Conservation (phyloP, 2,888 invertebrate genomes). For the Patella ulyssiponensis region DNA sequence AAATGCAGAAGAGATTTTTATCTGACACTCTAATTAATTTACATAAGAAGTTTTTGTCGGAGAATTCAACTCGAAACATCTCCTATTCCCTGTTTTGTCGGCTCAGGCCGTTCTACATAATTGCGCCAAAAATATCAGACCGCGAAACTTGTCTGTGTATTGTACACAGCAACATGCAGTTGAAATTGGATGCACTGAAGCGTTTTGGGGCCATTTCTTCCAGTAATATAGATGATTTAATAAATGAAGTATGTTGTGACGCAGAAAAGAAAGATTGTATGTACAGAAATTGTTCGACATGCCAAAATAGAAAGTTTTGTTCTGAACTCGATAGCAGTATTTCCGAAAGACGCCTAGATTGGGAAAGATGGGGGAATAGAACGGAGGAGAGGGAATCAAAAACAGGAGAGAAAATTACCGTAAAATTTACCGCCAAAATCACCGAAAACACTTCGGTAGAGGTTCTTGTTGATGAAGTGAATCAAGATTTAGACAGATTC, state of each 20-base stretch:
- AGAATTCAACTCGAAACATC: background rate
- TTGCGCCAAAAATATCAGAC: background rate
- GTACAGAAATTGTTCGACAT: background rate
- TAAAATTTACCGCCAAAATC: no score
- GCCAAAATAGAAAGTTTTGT: background rate
- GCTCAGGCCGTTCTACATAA: background rate
- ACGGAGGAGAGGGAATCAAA: no score
- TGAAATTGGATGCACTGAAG: background rate
- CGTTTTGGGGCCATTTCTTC: background rate
- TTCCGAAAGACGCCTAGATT: no score
- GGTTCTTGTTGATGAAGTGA: no score
- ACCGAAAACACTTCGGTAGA: no score
- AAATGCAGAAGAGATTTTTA: background rate
- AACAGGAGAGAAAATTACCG: no score
- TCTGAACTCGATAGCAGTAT: no score
- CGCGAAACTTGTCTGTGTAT: background rate
- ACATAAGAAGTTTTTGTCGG: background rate
- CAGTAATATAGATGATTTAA: background rate
- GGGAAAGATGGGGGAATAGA: no score
- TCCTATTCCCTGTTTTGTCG: background rate
- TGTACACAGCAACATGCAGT: background rate
- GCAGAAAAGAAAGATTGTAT: background rate
- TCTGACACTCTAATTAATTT: background rate
- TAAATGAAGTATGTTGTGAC: background rate
- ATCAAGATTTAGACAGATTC: background rate